Conservation (phyloP, 2,797 vertebrate genomes). For the Acrossocheilus fasciatus region DNA sequence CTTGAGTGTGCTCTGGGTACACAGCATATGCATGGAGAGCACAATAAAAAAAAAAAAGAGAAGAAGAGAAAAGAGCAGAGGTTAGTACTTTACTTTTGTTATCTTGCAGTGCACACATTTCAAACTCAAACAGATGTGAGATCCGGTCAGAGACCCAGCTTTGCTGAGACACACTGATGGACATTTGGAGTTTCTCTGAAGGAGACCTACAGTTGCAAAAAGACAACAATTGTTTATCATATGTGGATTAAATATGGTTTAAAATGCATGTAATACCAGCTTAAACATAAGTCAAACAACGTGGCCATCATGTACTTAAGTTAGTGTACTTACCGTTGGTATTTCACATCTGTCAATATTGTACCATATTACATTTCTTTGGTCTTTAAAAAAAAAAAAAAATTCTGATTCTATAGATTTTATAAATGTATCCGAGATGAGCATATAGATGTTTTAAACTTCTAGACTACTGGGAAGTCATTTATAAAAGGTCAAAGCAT, state of each 20-base stretch:
- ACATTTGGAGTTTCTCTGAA: not conserved
- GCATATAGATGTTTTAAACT: not conserved
- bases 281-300: not conserved
- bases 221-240: not conserved
- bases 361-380: too few relatives aligned
- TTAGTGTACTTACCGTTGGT: not conserved
- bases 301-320: not conserved
- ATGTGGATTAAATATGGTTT: not conserved
- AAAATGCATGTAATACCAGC: not conserved
- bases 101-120: not conserved
- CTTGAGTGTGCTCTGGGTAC: constrained; percentile 57
- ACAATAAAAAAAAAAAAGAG: not conserved
- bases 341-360: not conserved
- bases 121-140: constrained; percentile 2
- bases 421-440: not conserved
- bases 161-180: not conserved
- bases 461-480: not conserved
- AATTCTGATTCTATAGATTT: not conserved
- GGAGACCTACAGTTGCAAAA: not conserved
- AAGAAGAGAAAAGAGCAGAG: not conserved
- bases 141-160: not conserved
- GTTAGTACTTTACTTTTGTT: not conserved
- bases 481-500: not conserved
- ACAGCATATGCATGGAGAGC: not conserved
- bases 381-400: too few relatives aligned